phyloP scores from a whole-genome alignment of 2,113 vertebrate species.

The Cinclus cinclus region DNA sequence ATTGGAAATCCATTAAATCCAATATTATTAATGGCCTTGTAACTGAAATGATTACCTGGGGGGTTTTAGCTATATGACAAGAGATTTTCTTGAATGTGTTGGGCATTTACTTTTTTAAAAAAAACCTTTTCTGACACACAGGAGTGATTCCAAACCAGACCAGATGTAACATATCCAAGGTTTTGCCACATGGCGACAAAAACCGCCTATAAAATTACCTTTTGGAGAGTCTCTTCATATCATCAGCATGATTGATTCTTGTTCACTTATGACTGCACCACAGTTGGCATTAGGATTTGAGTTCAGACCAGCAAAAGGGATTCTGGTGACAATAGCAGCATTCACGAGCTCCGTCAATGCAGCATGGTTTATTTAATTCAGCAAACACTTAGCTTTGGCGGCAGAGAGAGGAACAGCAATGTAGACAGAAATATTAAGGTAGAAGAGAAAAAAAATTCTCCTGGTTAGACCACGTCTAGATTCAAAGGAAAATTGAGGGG shows the following conservation, averaged over 20 bases:
- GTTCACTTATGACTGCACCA: neutral
- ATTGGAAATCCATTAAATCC: neutral
- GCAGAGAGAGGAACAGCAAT: conserved; percentile 18
- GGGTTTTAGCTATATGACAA: neutral
- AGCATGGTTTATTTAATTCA: conserved; percentile 61
- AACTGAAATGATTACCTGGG: neutral
- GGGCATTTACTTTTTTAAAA: neutral
- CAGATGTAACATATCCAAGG: neutral
- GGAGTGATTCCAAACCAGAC: neutral
- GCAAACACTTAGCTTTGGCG: conserved; percentile 46
- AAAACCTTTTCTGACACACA: neutral
- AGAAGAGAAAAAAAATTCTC: neutral
- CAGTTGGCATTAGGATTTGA: neutral
- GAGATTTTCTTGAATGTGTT: neutral
- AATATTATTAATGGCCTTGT: neutral
- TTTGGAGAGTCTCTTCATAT: neutral
- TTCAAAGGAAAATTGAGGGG: neutral
- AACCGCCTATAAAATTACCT: neutral
- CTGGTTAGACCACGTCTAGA: neutral
- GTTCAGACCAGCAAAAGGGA: neutral
- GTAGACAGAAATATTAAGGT: conserved; percentile 48
- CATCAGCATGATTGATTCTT: neutral
- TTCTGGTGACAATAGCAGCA: conserved; percentile 51
- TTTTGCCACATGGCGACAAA: neutral
- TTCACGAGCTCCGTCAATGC: conserved; percentile 25